Conservation (phyloP, 1,140 invertebrate species). For the Zophobas morio region DNA sequence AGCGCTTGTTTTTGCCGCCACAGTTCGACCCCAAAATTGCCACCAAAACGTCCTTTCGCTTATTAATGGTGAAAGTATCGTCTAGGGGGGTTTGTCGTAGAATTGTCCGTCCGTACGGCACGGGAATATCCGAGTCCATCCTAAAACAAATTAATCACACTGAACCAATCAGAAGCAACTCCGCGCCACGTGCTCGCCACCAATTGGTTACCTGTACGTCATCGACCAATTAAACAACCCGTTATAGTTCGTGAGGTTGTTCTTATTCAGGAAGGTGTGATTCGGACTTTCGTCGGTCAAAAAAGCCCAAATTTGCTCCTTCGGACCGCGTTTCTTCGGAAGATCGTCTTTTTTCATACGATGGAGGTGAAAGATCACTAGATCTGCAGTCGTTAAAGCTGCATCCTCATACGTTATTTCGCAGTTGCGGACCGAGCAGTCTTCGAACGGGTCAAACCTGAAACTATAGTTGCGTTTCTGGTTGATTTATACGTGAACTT, state of each 20-base stretch:
- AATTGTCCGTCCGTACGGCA: constrained; percentile 77
- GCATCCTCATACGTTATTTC: constrained; percentile 68
- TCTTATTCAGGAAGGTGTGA: constrained; percentile 69
- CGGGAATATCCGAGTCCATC: constrained; percentile 78
- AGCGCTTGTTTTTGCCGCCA: constrained; percentile 70
- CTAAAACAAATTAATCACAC: constrained; percentile 69
- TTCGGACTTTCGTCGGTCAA: constrained; percentile 75
- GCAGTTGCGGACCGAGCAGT: constrained; percentile 73
- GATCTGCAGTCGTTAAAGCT: constrained; percentile 69
- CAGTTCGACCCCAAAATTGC: constrained; percentile 79
- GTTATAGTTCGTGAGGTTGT: constrained; percentile 69
- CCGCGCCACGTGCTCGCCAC: too few species aligned
- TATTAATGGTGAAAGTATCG: constrained; percentile 37
- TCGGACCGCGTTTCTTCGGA: constrained; percentile 62
- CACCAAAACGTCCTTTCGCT: constrained; percentile 68
- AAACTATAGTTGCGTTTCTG: constrained; percentile 45
- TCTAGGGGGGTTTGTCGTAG: constrained; percentile 52
- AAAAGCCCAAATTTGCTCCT: constrained; percentile 74
- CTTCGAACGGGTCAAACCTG: constrained; percentile 70
- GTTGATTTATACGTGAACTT: constrained; percentile 7
- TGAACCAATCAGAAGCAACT: too few species aligned
- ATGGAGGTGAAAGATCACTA: constrained; percentile 74
- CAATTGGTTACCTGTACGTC: constrained; percentile 78
- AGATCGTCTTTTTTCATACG: constrained; percentile 64
- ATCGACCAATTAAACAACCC: constrained; percentile 84